Base-by-base conservation (phyloP, 2,113 vertebrate genomes). In the human region DNA sequence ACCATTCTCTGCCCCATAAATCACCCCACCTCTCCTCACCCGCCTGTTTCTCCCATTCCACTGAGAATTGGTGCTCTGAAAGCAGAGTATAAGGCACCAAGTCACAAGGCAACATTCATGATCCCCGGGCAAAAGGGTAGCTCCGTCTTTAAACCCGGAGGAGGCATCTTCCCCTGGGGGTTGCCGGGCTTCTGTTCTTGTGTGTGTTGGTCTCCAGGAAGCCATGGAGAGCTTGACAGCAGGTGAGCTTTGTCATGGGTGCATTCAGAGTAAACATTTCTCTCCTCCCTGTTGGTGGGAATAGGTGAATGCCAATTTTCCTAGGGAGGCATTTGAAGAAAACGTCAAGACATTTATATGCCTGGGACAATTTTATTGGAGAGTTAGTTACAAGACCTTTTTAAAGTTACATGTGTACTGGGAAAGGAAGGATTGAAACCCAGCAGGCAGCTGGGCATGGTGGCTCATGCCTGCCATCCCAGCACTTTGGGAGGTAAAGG, bases 221-320 rank as follows among this genome's bases (percentile, higher is more conserved):
- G 16, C 45, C 27, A 0, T 22, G 5, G 11, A 76, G 7, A 50
- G 23, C 32, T 10, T 38, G 30, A 8, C 64, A 4, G 30, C 30
- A 2, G n/a, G 40, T 6, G 10, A 45, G 9, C 18, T 52, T n/a
- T 18, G 5, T 5, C 12, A 10, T 22, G 68, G 43, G 22, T 1
- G 1, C 23, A 1, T 4, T 17, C 3, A 0, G 2, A 16, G 0
- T 12, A 17, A 55, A 17, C 8, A 2, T 5, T 18, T 11, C 57
- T 79, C 38, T 10, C 20, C 48, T 45, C 20, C 0, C 3, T 2
- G 20, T 0, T 23, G 61, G 72, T 2, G 8, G 25, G 59, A 64
- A 35, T 18, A 50, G 82, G 14, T 2, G 35, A 8, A 7, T 40
- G 81, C 35, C 23, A 0, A 0, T 22, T 1, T 9, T 73, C 66